Base-by-base conservation (phyloP, 2,113 vertebrate genomes). In the Anser brachyrhynchus region DNA sequence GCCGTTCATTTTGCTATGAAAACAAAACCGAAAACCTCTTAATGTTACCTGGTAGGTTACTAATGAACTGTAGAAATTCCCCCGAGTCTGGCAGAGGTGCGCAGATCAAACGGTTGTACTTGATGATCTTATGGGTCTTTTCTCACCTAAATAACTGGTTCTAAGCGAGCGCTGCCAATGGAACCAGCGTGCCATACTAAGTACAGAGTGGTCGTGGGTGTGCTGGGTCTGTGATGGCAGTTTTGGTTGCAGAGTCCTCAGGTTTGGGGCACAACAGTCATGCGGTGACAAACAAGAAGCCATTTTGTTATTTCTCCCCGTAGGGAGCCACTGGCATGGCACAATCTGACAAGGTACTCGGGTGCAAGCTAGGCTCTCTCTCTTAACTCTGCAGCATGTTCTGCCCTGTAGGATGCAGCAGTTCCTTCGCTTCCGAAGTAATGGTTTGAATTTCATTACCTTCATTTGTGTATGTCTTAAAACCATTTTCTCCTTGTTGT, bases 201-300 rank as follows among this genome's bases (percentile, higher is more conserved):
- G 33, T 6, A 11, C 2, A 51, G 57, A 49, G 23, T 6, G 10
- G 25, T 21, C 62, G 35, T 37, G 41, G 61, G 28, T 21, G 15
- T 4, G 1, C 28, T n/a, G 59, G 31, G 16, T 51, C 31, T 3
- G 0, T 23, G 14, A 49, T 49, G 46, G 46, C 46, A 20, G 77
- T 75, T 93, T 51, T 16, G 7, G 3, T 3, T 77, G 79, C 37
- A 77, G 55, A 73, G 37, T 52, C 66, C n/a, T 46, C 28, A 89
- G 83, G 13, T 46, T 67, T 78, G 52, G 41, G 35, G 7, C 59
- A 66, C 37, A 57, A 15, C 46, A 58, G 44, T 9, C 4, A 44
- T 16, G 5, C 80, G 82, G 4, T 1, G 2, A 52, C 84, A 66
- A 4, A 9, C 10, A 61, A 41, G 35, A 52, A 49, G 4, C 5